Conservation (phyloP, 2,797 vertebrate species). For the Anableps anableps region DNA sequence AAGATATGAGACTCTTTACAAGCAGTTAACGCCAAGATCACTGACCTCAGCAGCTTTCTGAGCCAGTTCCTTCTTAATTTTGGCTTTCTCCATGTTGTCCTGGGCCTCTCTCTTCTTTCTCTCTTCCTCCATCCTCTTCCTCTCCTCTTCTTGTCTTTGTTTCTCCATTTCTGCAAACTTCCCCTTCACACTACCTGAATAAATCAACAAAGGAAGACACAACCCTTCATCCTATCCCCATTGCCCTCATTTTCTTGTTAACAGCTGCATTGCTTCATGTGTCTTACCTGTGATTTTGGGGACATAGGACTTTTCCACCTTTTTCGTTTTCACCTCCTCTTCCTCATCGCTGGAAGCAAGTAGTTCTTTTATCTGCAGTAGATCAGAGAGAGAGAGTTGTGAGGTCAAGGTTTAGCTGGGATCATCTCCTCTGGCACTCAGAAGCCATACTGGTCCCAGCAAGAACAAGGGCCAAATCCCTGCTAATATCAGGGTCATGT, state of each 20-base stretch:
- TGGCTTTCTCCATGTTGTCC: slow-evolving; percentile 93
- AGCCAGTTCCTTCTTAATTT: slow-evolving; percentile 94
- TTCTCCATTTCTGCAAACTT: slow-evolving; percentile 99
- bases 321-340: slow-evolving; percentile 86
- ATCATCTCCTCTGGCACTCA: slow-evolving; percentile 79
- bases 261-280: not conserved
- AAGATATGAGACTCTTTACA: slow-evolving; percentile 5
- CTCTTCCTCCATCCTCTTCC: slow-evolving; percentile 91
- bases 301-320: slow-evolving; percentile 94
- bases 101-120: slow-evolving; percentile 91
- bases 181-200: slow-evolving; percentile 95
- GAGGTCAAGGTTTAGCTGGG: slow-evolving; percentile 78
- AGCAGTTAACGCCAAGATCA: slow-evolving; percentile 15
- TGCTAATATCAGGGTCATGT: slow-evolving; percentile 75
- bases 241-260: not conserved
- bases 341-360: slow-evolving; percentile 96
- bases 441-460: slow-evolving; percentile 79
- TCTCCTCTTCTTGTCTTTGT: slow-evolving; percentile 92
- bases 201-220: slow-evolving; percentile 45
- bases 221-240: slow-evolving; percentile 34
- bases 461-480: slow-evolving; percentile 78
- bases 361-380: slow-evolving; percentile 92
- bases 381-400: slow-evolving; percentile 71
- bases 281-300: slow-evolving; percentile 96
- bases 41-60: slow-evolving; percentile 92